Percentiles rank a stretch among this genome's conserved stretches.
These are phyloP conservation scores for Bombus fervidus DNA, from an alignment of 1,140 invertebrate genomes.

Conservation along the genomic window DNA sequence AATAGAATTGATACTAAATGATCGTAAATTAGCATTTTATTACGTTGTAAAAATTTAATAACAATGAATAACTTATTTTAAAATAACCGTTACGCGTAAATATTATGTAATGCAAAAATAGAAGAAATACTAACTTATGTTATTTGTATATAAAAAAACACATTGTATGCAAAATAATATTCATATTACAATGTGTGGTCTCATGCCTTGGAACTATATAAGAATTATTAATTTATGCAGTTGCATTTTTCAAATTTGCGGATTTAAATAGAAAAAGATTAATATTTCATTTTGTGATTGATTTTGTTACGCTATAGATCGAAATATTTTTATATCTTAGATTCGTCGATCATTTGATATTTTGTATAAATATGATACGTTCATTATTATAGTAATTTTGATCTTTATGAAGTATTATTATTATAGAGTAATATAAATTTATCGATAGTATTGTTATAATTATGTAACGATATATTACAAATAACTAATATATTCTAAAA, in stretches of 20 bases:
- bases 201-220: constrained; percentile 47
- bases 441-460: constrained; percentile 58
- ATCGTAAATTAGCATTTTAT: constrained; percentile 57
- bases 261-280: constrained; percentile 25
- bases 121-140: constrained; percentile 62
- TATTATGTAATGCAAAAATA: constrained; percentile 50
- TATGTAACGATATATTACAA: constrained; percentile 58
- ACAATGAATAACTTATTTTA: constrained; percentile 62
- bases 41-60: constrained; percentile 61
- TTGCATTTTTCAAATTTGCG: constrained; percentile 53
- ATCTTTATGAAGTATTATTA: constrained; percentile 55
- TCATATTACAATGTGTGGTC: constrained; percentile 38
- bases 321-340: constrained; percentile 66
- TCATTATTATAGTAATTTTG: constrained; percentile 56
- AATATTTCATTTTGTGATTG: constrained; percentile 49
- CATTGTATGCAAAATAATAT: constrained; percentile 50
- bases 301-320: constrained; percentile 46
- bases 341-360: constrained; percentile 52
- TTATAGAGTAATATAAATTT: constrained; percentile 59
- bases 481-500: constrained; percentile 65
- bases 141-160: constrained; percentile 69
- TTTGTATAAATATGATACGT: constrained; percentile 58
- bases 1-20: constrained; percentile 55
- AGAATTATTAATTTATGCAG: constrained; percentile 39
- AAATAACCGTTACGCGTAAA: constrained; percentile 48